Evolutionary conservation across 2,888 invertebrate species (phyloP).

Genomic region (Melikaiella ostensackeni): DNA sequence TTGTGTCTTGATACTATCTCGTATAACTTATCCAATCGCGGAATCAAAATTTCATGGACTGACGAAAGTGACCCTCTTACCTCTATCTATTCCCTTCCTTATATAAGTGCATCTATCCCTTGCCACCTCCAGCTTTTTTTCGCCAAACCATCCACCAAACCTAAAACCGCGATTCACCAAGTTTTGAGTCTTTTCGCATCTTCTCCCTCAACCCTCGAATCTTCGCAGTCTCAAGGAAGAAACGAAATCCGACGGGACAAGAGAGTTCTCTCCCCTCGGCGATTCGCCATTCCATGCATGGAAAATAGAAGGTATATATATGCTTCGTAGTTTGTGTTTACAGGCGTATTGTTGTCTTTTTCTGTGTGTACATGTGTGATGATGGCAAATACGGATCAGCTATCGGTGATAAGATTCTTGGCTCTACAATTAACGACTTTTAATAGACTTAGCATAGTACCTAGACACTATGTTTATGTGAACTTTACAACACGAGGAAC

Average conservation of each 20-base stretch:
- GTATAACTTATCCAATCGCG: constrained; percentile 52
- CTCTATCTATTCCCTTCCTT: background rate
- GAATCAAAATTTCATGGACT: constrained; percentile 40
- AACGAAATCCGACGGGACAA: constrained; percentile 15
- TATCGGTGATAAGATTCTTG: constrained; percentile 74
- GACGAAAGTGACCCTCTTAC: background rate
- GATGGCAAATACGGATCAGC: constrained; percentile 74
- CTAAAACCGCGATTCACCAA: constrained; percentile 6
- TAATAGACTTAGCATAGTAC: constrained; percentile 73
- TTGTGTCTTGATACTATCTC: constrained; percentile 74
- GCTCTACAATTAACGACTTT: constrained; percentile 69
- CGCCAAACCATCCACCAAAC: constrained; percentile 2
- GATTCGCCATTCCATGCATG: constrained; percentile 20
- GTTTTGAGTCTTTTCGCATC: constrained; percentile 22
- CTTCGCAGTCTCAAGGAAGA: constrained; percentile 6
- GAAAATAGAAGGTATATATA: constrained; percentile 25
- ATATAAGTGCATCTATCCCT: background rate
- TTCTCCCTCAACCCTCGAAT: constrained; percentile 21
- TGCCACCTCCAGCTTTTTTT: background rate
- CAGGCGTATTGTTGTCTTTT: constrained; percentile 43
- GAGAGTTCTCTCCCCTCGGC: constrained; percentile 1
- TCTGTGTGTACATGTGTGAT: constrained; percentile 57
- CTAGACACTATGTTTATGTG: constrained; percentile 76
- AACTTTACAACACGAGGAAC: constrained; percentile 77
- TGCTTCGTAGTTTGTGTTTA: constrained; percentile 33